Conservation (phyloP, 2,797 vertebrate genomes). For the Emydoidea blandingii region DNA sequence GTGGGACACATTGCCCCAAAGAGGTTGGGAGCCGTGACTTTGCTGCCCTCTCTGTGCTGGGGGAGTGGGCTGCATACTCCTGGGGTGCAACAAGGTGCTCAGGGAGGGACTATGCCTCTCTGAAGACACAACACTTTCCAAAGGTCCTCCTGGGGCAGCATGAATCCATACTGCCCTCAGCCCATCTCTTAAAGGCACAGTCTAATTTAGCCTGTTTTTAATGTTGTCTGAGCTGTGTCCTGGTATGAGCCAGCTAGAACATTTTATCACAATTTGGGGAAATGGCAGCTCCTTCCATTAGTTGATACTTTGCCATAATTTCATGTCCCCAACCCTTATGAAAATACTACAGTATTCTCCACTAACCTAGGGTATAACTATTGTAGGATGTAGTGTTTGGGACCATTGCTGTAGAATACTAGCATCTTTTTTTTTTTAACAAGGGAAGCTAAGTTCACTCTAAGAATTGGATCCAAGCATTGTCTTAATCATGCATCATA, state of each 20-base stretch:
- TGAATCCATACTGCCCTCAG: neutral
- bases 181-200: neutral
- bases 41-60: neutral
- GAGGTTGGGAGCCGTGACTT: rapidly evolving
- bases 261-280: neutral
- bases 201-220: neutral
- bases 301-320: neutral
- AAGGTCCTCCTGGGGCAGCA: rapidly evolving
- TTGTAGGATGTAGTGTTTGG: neutral
- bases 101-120: rapidly evolving
- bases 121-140: neutral
- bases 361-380: neutral
- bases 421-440: neutral
- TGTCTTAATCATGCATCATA: neutral
- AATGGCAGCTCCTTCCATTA: neutral
- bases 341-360: neutral
- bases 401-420: neutral
- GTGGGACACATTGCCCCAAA: neutral
- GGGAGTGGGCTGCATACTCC: neutral
- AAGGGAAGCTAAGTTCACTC: neutral
- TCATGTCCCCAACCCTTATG: neutral
- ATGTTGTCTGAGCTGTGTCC: rapidly evolving
- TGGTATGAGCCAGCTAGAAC: neutral
- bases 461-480: neutral
- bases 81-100: neutral